Evolutionary conservation across 2,888 invertebrate species (phyloP).

Genomic region (Odontocolon sp.): DNA sequence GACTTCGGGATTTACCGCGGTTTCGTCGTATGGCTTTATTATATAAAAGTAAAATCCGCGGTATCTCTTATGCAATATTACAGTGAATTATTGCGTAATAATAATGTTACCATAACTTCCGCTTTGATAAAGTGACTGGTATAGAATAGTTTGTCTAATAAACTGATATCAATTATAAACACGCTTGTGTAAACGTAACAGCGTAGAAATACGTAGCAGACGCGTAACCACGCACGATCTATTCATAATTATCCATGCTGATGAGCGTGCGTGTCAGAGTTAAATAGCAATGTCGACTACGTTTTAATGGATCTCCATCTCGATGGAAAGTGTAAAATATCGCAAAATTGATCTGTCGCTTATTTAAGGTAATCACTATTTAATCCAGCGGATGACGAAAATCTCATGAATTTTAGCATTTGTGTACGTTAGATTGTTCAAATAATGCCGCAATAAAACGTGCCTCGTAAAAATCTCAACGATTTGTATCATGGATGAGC

Average conservation of each 20-base stretch:
- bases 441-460: too few species aligned
- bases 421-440: too few species aligned
- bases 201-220: neutral
- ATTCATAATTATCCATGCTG: neutral
- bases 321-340: neutral
- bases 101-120: slow-evolving; percentile 18
- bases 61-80: slow-evolving; percentile 38
- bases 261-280: neutral
- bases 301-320: neutral
- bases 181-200: neutral
- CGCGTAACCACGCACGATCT: neutral
- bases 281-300: slow-evolving; percentile 1
- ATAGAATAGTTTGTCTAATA: neutral
- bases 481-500: too few species aligned
- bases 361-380: too few species aligned
- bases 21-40: slow-evolving; percentile 56
- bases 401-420: too few species aligned
- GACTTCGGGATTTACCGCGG: slow-evolving; percentile 13
- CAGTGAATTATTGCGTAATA: slow-evolving; percentile 36
- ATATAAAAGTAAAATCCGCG: slow-evolving; percentile 36
- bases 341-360: neutral
- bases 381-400: too few species aligned
- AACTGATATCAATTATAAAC: neutral
- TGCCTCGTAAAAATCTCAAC: too few species aligned
- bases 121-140: neutral